These are phyloP conservation scores for Coelogynopora nodosa DNA, from an alignment of 2,888 invertebrate genomes.

Conservation along the genomic window DNA sequence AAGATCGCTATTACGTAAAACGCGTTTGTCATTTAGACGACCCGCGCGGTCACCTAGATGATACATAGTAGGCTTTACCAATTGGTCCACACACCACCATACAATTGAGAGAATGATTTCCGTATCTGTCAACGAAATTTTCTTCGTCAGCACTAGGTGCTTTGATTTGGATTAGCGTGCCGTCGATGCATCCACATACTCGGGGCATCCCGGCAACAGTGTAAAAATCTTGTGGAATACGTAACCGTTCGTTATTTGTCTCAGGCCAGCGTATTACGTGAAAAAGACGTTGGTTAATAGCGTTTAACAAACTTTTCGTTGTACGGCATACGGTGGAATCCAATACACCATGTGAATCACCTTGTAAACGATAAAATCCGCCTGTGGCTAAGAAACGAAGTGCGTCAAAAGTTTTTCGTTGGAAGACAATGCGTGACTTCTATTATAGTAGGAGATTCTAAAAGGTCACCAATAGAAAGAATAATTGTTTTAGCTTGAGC, in stretches of 20 bases:
- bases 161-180: constrained; percentile 29
- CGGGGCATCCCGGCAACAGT: constrained; percentile 21
- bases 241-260: neutral
- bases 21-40: constrained; percentile 33
- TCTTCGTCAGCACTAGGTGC: constrained; percentile 33
- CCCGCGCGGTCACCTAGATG: constrained; percentile 34
- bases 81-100: constrained; percentile 30
- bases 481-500: neutral
- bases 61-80: constrained; percentile 14
- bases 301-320: neutral
- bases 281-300: constrained; percentile 16
- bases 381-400: constrained; percentile 5
- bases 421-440: neutral
- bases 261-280: neutral
- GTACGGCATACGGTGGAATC: constrained; percentile 21
- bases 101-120: constrained; percentile 33
- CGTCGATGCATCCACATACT: constrained; percentile 29
- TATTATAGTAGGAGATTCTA: neutral
- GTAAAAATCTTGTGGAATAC: constrained; percentile 35
- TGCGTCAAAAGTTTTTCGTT: neutral
- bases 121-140: constrained; percentile 33
- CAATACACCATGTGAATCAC: constrained; percentile 16
- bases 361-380: constrained; percentile 6
- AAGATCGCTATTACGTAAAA: constrained; percentile 17
- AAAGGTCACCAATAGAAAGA: neutral